Percentiles rank a stretch among this genome's conserved stretches.
Conservation (phyloP, 2,888 invertebrate genomes). For the Agrilus cyanescens region DNA sequence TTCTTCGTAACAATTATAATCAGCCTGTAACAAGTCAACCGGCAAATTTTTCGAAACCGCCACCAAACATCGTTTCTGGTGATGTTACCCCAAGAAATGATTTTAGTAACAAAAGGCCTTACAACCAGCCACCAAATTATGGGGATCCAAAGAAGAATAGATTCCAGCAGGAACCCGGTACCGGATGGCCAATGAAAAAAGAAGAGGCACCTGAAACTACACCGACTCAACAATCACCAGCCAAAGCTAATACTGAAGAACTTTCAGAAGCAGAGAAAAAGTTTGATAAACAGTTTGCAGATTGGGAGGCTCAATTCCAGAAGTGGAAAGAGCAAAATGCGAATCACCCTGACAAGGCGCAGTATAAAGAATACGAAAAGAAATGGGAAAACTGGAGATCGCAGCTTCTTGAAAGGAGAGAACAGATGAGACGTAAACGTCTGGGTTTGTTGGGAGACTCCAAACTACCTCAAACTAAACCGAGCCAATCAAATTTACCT, state of each 20-base stretch:
- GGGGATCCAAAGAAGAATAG: slow-evolving; percentile 17
- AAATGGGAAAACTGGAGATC: slow-evolving; percentile 79
- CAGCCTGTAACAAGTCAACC: neutral
- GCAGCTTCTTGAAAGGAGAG: slow-evolving; percentile 66
- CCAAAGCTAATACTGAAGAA: slow-evolving; percentile 29
- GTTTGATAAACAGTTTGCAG: slow-evolving; percentile 78
- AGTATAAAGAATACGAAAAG: slow-evolving; percentile 73
- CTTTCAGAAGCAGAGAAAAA: slow-evolving; percentile 62
- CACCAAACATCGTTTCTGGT: slow-evolving; percentile 8
- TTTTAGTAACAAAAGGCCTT: slow-evolving; percentile 11
- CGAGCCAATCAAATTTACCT: too few species aligned
- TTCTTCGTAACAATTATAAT: neutral
- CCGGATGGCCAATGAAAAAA: neutral
- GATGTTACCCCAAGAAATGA: neutral
- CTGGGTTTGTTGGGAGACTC: slow-evolving; percentile 20
- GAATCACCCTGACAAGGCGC: slow-evolving; percentile 81
- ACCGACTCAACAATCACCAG: slow-evolving; percentile 5
- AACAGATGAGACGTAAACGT: slow-evolving; percentile 65
- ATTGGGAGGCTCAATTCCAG: slow-evolving; percentile 86
- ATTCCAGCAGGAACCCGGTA: slow-evolving; percentile 4
- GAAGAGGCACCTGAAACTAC: slow-evolving; percentile 5
- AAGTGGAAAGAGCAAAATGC: slow-evolving; percentile 86
- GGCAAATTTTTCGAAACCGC: slow-evolving; percentile 11
- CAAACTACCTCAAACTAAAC: slow-evolving; percentile 5
- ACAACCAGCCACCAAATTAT: slow-evolving; percentile 5